A percentile compares a stretch with the other conserved stretches of the same genome.
These are phyloP conservation scores for Eurytoma californica DNA, from an alignment of 2,888 invertebrate genomes.

Conservation along the genomic window DNA sequence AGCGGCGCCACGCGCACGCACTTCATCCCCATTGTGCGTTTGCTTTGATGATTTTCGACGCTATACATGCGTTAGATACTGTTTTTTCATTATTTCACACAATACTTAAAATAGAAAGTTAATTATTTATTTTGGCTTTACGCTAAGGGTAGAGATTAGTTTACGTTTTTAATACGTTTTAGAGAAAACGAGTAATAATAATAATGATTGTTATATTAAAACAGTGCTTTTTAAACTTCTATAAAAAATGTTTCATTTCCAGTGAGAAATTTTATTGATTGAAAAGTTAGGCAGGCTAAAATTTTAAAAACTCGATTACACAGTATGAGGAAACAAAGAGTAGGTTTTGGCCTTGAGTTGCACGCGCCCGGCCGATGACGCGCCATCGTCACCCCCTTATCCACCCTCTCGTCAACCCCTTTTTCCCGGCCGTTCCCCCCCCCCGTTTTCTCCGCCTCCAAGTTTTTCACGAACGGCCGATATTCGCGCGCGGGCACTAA, in stretches of 20 bases:
- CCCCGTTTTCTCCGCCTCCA: constrained; percentile 42
- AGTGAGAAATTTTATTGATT: neutral
- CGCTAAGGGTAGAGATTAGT: neutral
- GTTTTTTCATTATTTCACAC: too few relatives aligned
- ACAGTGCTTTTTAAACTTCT: too few relatives aligned
- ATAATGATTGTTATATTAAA: too few relatives aligned
- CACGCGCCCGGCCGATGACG: constrained; percentile 35
- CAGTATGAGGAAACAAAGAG: constrained; percentile 23
- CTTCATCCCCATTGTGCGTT: neutral
- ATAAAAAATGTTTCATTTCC: too few relatives aligned
- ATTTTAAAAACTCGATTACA: constrained; percentile 37
- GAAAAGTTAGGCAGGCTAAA: neutral
- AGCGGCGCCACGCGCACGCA: neutral
- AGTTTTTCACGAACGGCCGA: constrained; percentile 34
- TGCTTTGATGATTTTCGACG: neutral
- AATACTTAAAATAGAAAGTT: too few relatives aligned
- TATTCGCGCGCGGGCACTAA: neutral
- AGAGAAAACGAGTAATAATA: neutral
- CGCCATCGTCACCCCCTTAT: constrained; percentile 40
- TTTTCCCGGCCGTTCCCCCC: constrained; percentile 45
- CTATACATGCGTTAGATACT: neutral
- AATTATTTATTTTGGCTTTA: too few relatives aligned
- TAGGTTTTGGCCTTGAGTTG: constrained; percentile 15
- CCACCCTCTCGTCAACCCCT: constrained; percentile 55
- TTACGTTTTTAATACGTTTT: neutral